Conservation (phyloP, 2,797 vertebrate genomes). For the Leptatherina wallacei region DNA sequence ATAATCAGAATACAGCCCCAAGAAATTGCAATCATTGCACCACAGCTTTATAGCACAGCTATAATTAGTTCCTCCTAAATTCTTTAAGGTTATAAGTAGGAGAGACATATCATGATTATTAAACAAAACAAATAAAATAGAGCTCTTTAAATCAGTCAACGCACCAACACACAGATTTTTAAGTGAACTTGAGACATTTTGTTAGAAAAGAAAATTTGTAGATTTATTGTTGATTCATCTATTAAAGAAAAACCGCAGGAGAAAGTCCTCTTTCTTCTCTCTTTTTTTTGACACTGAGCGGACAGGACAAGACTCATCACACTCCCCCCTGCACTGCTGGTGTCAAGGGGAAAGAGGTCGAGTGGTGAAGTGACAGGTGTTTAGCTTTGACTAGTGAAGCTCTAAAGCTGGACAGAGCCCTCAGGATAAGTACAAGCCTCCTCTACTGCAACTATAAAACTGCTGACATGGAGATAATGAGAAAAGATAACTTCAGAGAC, state of each 20-base stretch:
- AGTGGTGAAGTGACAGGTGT: conserved; percentile 70
- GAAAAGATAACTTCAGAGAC: conserved; percentile 46
- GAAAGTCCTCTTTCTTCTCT: conserved; percentile 5
- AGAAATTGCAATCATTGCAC: conserved; percentile 32
- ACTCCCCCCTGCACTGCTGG: conserved; percentile 7
- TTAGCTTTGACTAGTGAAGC: conserved; percentile 61
- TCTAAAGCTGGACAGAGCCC: conserved; percentile 50
- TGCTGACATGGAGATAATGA: conserved; percentile 58
- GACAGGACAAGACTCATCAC: conserved; percentile 47
- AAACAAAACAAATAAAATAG: conserved; percentile 11
- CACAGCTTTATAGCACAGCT: conserved; percentile 3
- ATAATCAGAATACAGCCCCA: conserved; percentile 71
- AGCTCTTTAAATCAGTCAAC: conserved; percentile 3
- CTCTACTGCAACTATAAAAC: conserved; percentile 32
- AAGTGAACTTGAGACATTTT: background rate
- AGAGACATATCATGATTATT: conserved; percentile 13
- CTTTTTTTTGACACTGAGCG: conserved; percentile 51
- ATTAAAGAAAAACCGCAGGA: conserved; percentile 10
- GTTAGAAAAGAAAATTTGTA: background rate
- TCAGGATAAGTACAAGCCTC: conserved; percentile 41
- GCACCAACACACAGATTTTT: background rate
- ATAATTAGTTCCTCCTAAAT: conserved; percentile 24
- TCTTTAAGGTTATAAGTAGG: conserved; percentile 18
- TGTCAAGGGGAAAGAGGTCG: conserved; percentile 34
- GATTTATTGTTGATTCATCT: conserved; percentile 2